A percentile compares a stretch with the other conserved stretches of the same genome.
These are phyloP conservation scores for Eurytoma californica DNA, from an alignment of 2,888 invertebrate species.

Conservation along the genomic window DNA sequence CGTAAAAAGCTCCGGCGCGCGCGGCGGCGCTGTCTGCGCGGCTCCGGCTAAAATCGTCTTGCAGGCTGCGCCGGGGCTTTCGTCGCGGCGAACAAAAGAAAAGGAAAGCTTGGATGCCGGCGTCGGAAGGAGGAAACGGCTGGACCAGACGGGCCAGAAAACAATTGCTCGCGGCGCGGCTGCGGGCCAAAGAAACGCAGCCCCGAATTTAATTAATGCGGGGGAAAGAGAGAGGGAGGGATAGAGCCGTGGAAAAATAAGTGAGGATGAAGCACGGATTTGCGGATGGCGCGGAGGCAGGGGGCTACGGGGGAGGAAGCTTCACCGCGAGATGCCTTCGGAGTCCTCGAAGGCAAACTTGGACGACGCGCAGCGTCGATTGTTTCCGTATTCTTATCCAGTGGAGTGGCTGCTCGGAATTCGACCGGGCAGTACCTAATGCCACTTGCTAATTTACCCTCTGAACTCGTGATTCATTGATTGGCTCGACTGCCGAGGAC, in stretches of 20 bases:
- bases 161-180: conserved; percentile 41
- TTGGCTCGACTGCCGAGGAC: background rate
- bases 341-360: conserved; percentile 30
- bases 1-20: conserved; percentile 16
- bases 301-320: background rate
- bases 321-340: background rate
- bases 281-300: conserved; percentile 26
- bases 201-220: conserved; percentile 69
- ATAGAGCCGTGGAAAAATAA: conserved; percentile 56
- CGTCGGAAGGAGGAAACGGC: conserved; percentile 24
- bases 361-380: conserved; percentile 9
- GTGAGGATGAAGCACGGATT: conserved; percentile 60
- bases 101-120: conserved; percentile 31
- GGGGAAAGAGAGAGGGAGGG: conserved; percentile 50
- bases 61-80: background rate
- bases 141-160: conserved; percentile 49
- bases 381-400: conserved; percentile 28
- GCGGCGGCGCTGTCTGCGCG: background rate
- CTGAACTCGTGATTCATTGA: too few relatives aligned
- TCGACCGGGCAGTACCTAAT: background rate
- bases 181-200: conserved; percentile 58
- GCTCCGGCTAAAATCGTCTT: background rate
- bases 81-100: conserved; percentile 23
- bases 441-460: conserved; percentile 14
- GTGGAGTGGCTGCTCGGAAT: background rate